phyloP scores from a whole-genome alignment of 2,113 vertebrate genomes.

The Amphiprion ocellaris region DNA sequence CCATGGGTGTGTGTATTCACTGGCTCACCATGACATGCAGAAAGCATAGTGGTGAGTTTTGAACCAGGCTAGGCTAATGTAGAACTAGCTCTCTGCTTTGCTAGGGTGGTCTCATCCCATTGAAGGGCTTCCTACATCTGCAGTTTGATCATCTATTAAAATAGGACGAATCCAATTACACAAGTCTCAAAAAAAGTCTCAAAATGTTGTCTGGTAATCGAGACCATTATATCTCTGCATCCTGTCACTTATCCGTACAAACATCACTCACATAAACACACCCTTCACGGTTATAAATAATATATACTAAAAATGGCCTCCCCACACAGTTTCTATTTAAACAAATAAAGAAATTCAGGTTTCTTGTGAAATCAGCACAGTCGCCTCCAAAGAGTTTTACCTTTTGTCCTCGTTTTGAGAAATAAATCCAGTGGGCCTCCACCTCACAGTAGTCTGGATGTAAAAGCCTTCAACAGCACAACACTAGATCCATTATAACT shows the following conservation, averaged over 20 bases:
- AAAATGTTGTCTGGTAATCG: not conserved
- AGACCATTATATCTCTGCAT: not conserved
- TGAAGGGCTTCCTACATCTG: not conserved
- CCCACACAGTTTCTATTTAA: not conserved
- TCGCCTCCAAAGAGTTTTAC: not conserved
- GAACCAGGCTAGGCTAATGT: not conserved
- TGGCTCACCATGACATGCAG: not conserved
- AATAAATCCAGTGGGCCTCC: slow-evolving; percentile 12
- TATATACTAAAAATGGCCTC: not conserved
- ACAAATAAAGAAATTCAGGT: not conserved
- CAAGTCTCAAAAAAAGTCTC: not conserved
- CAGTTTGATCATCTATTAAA: not conserved
- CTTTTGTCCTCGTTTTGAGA: slow-evolving; percentile 12
- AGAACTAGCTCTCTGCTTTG: not conserved
- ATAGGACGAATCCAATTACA: not conserved
- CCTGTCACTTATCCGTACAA: slow-evolving; percentile 16
- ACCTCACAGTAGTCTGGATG: not conserved
- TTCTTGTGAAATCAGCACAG: not conserved
- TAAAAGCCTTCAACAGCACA: slow-evolving; percentile 20
- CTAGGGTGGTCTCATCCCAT: not conserved
- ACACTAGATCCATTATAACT: slow-evolving; percentile 23
- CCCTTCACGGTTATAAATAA: not conserved
- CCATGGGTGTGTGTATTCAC: no score
- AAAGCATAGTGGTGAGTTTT: not conserved
- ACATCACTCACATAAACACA: not conserved